Conservation (phyloP, 2,888 invertebrate species). For the Antheraea assamensis region DNA sequence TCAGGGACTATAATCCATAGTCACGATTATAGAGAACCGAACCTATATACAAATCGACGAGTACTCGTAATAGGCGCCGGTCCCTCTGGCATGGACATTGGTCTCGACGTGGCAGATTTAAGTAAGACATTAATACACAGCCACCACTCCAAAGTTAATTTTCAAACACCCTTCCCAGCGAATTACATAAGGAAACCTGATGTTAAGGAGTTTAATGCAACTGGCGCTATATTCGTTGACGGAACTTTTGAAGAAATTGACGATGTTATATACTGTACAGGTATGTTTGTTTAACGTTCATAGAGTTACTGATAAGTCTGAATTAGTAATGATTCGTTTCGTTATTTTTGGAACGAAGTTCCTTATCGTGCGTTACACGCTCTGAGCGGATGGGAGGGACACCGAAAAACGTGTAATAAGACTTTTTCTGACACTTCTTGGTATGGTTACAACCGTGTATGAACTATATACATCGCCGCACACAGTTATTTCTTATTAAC, state of each 20-base stretch:
- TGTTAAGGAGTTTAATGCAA: slow-evolving; percentile 72
- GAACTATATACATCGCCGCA: too few species aligned
- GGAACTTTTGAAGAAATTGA: slow-evolving; percentile 83
- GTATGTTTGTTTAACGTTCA: slow-evolving; percentile 46
- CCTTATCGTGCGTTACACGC: too few species aligned
- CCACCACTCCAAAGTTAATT: slow-evolving; percentile 69
- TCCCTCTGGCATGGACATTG: slow-evolving; percentile 88
- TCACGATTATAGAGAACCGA: slow-evolving; percentile 86
- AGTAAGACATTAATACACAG: slow-evolving; percentile 76
- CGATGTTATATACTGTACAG: slow-evolving; percentile 88
- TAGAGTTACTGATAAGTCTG: background rate
- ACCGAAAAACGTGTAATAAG: too few species aligned
- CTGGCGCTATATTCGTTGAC: slow-evolving; percentile 82
- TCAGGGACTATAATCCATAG: slow-evolving; percentile 86
- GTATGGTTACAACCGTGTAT: too few species aligned
- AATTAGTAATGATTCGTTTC: background rate
- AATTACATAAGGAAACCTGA: slow-evolving; percentile 79
- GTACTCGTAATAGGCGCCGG: slow-evolving; percentile 88
- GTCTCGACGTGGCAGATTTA: slow-evolving; percentile 80
- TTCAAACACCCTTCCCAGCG: slow-evolving; percentile 67
- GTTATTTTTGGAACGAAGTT: too few species aligned
- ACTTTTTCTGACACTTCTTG: too few species aligned
- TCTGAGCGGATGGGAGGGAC: too few species aligned
- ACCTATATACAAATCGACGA: slow-evolving; percentile 78
- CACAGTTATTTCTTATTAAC: too few species aligned